Evolutionary conservation across 2,888 invertebrate genomes (phyloP).

Genomic region (Camptogramma bilineatum): DNA sequence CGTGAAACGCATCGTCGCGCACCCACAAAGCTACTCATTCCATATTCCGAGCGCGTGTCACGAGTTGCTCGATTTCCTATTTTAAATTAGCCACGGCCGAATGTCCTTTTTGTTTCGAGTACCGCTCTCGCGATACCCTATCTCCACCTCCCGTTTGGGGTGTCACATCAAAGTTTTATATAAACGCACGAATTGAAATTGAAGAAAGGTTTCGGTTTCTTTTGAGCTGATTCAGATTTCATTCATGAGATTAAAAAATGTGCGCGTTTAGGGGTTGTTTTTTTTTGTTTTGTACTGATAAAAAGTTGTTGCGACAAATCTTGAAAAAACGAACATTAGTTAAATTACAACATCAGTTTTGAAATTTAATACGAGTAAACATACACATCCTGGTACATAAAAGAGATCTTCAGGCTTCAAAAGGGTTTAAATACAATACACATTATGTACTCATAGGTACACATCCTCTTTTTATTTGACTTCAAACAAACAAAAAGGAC

Average conservation of each 20-base stretch:
- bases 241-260: constrained; percentile 23
- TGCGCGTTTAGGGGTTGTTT: neutral
- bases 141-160: constrained; percentile 50
- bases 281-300: neutral
- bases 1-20: constrained; percentile 78
- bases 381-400: no score
- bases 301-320: neutral
- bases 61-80: constrained; percentile 80
- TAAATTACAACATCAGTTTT: neutral
- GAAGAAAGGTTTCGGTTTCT: constrained; percentile 49
- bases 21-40: constrained; percentile 77
- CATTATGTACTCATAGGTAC: no score
- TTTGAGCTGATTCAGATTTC: constrained; percentile 32
- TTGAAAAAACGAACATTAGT: neutral
- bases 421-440: no score
- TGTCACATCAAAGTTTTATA: constrained; percentile 62
- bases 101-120: constrained; percentile 80
- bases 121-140: constrained; percentile 57
- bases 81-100: constrained; percentile 83
- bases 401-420: no score
- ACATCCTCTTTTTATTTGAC: no score
- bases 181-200: constrained; percentile 56
- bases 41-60: constrained; percentile 70
- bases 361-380: no score
- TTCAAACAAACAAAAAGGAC: no score